phyloP scores from a whole-genome alignment of 1,140 invertebrate species.

The Plutomurus gul region DNA sequence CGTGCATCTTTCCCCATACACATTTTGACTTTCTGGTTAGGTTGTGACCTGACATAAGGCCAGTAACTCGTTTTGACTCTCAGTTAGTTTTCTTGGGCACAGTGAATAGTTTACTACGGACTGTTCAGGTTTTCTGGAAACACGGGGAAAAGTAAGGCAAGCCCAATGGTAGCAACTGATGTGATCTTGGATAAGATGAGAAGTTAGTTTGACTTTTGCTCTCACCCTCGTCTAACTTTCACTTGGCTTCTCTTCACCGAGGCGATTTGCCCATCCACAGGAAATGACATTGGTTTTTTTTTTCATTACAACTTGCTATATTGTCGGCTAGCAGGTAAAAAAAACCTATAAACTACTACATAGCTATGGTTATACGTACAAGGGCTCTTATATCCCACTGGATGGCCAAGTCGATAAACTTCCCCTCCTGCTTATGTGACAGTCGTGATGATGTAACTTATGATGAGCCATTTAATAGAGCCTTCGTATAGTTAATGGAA shows the following conservation, averaged over 20 bases:
- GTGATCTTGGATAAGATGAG: constrained; percentile 21
- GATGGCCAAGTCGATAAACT: not conserved
- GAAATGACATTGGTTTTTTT: constrained; percentile 23
- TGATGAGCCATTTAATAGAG: constrained; percentile 12
- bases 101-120: not conserved
- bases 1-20: not conserved
- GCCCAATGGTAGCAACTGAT: not conserved
- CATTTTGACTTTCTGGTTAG: not conserved
- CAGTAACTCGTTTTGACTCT: too few species aligned
- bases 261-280: constrained; percentile 9
- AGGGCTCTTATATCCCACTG: not conserved
- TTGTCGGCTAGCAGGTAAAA: too few species aligned
- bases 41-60: not conserved
- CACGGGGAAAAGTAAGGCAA: not conserved
- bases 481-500: too few species aligned
- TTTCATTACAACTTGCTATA: not conserved
- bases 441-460: constrained; percentile 8
- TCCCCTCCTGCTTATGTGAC: not conserved
- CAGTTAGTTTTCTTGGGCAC: not conserved
- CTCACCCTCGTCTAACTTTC: constrained; percentile 32
- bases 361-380: not conserved
- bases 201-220: constrained; percentile 29
- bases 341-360: not conserved
- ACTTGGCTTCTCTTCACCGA: constrained; percentile 20
- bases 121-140: not conserved